phyloP scores from a whole-genome alignment of 2,113 vertebrate genomes.

The Rhodinocichla rosea region DNA sequence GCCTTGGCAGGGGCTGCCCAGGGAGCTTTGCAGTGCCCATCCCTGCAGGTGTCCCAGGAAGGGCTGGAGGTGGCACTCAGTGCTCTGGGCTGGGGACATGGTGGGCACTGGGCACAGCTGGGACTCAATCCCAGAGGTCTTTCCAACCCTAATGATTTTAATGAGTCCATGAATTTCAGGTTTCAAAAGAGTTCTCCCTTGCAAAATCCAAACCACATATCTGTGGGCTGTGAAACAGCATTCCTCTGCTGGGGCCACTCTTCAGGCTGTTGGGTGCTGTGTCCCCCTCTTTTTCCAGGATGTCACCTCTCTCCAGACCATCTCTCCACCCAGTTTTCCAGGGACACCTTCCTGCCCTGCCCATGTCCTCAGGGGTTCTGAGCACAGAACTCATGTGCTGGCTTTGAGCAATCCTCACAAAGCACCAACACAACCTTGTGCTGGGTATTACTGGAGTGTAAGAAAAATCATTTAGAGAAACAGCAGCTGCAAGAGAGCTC shows the following conservation, averaged over 20 bases:
- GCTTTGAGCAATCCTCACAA: not conserved
- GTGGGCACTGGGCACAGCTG: accelerated
- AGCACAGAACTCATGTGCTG: not conserved
- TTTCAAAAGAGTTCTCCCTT: not conserved
- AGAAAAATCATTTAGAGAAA: not conserved
- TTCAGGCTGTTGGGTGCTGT: not conserved
- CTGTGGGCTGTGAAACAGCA: not conserved
- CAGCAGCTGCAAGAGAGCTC: not conserved
- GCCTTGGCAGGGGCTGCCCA: not conserved
- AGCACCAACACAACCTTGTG: not conserved
- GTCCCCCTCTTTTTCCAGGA: not conserved
- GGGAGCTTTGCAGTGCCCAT: not conserved
- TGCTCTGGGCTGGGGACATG: not conserved
- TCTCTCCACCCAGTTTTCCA: not conserved
- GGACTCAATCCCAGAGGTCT: not conserved
- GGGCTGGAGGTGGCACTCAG: not conserved
- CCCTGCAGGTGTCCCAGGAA: not conserved
- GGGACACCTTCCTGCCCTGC: not conserved
- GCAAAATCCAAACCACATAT: not conserved
- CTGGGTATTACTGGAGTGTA: not conserved
- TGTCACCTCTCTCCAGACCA: not conserved
- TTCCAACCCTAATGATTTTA: not conserved
- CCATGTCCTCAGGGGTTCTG: not conserved
- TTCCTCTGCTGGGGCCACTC: not conserved
- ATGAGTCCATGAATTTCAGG: not conserved